Percentiles rank a stretch among this genome's conserved stretches.
Conservation (phyloP, 2,113 vertebrate genomes). For the Lucifuga dentata region DNA sequence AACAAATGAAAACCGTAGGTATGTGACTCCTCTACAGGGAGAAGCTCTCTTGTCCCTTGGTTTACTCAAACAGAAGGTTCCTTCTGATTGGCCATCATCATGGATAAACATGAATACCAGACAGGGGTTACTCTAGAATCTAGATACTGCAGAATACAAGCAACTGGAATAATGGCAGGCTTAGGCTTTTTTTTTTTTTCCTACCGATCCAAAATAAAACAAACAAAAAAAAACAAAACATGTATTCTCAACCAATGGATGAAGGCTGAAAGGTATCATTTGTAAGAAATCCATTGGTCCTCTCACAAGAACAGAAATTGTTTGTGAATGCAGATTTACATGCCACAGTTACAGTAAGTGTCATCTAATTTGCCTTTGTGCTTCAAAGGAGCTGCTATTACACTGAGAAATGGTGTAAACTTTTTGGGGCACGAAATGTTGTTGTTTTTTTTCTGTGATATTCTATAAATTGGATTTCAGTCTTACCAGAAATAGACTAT, state of each 20-base stretch:
- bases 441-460: slow-evolving; percentile 26
- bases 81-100: slow-evolving; percentile 60
- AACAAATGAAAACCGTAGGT: slow-evolving; percentile 71
- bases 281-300: slow-evolving; percentile 79
- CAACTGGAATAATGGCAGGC: slow-evolving; percentile 74
- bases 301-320: slow-evolving; percentile 76
- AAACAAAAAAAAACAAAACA: no score
- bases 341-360: slow-evolving; percentile 60
- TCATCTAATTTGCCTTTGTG: slow-evolving; percentile 64
- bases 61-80: slow-evolving; percentile 67
- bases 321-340: slow-evolving; percentile 78
- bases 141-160: slow-evolving; percentile 62
- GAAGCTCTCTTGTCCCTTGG: slow-evolving; percentile 71
- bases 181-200: slow-evolving; percentile 80
- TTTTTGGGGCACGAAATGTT: slow-evolving; percentile 43
- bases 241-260: slow-evolving; percentile 79
- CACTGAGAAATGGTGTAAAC: slow-evolving; percentile 56
- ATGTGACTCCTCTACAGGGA: slow-evolving; percentile 62
- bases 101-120: slow-evolving; percentile 42
- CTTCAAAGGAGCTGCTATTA: slow-evolving; percentile 46
- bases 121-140: slow-evolving; percentile 62
- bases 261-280: slow-evolving; percentile 83
- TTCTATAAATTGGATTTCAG: slow-evolving; percentile 66
- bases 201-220: slow-evolving; percentile 73
- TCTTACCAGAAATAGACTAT: slow-evolving; percentile 38